Evolutionary conservation across 2,797 vertebrate species (phyloP).

Genomic region (Antennarius maculatus): DNA sequence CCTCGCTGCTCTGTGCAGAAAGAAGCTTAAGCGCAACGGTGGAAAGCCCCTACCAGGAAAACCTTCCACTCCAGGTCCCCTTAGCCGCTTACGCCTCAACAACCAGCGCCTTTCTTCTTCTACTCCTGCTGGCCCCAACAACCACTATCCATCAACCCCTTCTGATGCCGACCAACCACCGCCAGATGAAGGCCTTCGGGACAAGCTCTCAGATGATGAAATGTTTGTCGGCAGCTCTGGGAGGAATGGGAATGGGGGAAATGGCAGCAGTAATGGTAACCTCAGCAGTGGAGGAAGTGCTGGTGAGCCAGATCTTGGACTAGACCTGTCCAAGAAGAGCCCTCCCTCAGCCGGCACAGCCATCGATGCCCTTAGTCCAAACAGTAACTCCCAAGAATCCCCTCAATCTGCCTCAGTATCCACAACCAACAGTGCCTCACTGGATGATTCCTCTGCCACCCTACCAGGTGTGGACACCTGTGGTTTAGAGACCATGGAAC

Average conservation of each 20-base stretch:
- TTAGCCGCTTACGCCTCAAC: slow-evolving; percentile 83
- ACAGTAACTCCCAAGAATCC: slow-evolving; percentile 90
- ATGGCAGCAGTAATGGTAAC: slow-evolving; percentile 81
- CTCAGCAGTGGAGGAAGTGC: slow-evolving; percentile 83
- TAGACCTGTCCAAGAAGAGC: slow-evolving; percentile 97
- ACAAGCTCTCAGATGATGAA: slow-evolving; percentile 91
- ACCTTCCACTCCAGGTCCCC: slow-evolving; percentile 79
- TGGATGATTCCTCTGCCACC: slow-evolving; percentile 83
- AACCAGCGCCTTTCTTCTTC: slow-evolving; percentile 90
- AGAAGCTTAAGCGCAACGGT: slow-evolving; percentile 90
- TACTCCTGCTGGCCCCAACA: slow-evolving; percentile 79
- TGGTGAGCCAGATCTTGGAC: slow-evolving; percentile 86
- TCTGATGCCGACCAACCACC: slow-evolving; percentile 76
- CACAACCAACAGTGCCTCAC: slow-evolving; percentile 95
- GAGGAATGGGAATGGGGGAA: slow-evolving; percentile 75
- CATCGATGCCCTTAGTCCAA: slow-evolving; percentile 87
- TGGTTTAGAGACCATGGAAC: slow-evolving; percentile 87
- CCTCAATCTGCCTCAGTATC: slow-evolving; percentile 90
- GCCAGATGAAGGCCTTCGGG: slow-evolving; percentile 80
- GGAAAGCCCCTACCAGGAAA: slow-evolving; percentile 88
- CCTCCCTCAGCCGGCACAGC: slow-evolving; percentile 82
- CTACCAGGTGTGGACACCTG: slow-evolving; percentile 77
- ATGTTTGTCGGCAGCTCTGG: slow-evolving; percentile 88
- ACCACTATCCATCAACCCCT: slow-evolving; percentile 82
- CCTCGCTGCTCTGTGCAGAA: slow-evolving; percentile 94